phyloP scores from a whole-genome alignment of 2,888 invertebrate species.

The Pandemis heparana region DNA sequence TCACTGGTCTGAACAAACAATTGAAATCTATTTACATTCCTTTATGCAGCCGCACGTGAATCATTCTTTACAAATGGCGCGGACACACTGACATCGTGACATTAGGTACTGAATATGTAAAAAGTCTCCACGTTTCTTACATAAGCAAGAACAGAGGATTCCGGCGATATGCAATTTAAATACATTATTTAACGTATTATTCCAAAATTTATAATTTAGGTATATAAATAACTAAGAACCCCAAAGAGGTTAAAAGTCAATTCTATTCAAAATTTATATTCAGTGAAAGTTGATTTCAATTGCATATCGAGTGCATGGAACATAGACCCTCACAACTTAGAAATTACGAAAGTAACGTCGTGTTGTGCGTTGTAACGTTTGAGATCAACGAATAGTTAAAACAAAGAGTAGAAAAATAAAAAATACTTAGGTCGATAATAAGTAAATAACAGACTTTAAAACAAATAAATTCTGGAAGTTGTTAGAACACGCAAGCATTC shows the following conservation, averaged over 20 bases:
- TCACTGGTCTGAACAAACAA: constrained; percentile 33
- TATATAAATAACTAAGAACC: constrained; percentile 10
- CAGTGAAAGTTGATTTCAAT: constrained; percentile 40
- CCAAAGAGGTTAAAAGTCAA: constrained; percentile 29
- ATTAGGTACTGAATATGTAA: constrained; percentile 61
- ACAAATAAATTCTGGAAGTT: too few species aligned
- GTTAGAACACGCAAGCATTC: too few species aligned
- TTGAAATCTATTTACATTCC: constrained; percentile 39
- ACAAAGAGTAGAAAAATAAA: not conserved
- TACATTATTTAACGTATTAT: constrained; percentile 1
- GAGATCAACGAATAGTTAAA: not conserved
- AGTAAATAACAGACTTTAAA: not conserved
- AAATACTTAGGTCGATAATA: constrained; percentile 7
- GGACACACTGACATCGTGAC: constrained; percentile 55
- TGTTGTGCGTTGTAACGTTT: not conserved
- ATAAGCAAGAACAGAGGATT: constrained; percentile 21
- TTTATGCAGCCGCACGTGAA: constrained; percentile 50
- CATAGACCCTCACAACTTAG: constrained; percentile 7
- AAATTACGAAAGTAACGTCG: constrained; percentile 7
- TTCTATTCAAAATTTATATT: constrained; percentile 39
- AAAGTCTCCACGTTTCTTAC: constrained; percentile 29
- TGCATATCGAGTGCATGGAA: constrained; percentile 37
- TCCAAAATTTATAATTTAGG: constrained; percentile 4
- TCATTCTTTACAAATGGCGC: constrained; percentile 50
- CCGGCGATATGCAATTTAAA: constrained; percentile 7